phyloP scores from a whole-genome alignment of 2,113 vertebrate genomes.

The Xenus cinereus region DNA sequence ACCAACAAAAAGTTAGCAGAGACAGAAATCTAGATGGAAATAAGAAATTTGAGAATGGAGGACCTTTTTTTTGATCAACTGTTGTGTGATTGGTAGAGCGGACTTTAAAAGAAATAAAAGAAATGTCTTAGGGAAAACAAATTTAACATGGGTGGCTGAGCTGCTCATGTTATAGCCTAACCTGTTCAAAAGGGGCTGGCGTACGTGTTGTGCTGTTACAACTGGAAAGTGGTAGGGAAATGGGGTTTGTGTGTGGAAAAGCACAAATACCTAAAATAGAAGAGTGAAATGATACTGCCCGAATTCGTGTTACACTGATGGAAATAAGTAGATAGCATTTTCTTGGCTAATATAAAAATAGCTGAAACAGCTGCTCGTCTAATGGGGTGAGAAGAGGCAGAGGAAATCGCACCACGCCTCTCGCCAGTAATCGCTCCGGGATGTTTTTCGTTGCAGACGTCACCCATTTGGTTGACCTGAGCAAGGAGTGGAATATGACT shows the following conservation, averaged over 20 bases:
- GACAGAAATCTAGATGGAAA: not conserved
- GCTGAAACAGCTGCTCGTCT: not conserved
- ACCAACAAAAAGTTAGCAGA: not conserved
- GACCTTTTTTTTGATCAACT: not conserved
- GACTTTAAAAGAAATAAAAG: not conserved
- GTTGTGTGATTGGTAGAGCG: not conserved
- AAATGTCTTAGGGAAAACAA: not conserved
- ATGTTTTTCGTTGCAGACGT: constrained; percentile 50
- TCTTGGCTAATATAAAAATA: not conserved
- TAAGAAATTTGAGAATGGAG: not conserved
- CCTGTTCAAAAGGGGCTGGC: not conserved
- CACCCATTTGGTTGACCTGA: constrained; percentile 78
- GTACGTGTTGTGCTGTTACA: not conserved
- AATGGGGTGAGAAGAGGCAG: not conserved
- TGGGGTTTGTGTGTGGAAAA: not conserved
- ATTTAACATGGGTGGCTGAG: not conserved
- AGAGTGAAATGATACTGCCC: not conserved
- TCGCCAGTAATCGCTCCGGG: not conserved
- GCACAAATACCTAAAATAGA: not conserved
- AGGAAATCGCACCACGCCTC: not conserved
- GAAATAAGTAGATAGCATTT: not conserved
- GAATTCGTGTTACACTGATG: not conserved
- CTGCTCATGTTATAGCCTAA: not conserved
- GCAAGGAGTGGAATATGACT: constrained; percentile 61
- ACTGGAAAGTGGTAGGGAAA: not conserved